Base-by-base conservation (phyloP, 2,113 vertebrate species). In the Clarias batrachus region DNA sequence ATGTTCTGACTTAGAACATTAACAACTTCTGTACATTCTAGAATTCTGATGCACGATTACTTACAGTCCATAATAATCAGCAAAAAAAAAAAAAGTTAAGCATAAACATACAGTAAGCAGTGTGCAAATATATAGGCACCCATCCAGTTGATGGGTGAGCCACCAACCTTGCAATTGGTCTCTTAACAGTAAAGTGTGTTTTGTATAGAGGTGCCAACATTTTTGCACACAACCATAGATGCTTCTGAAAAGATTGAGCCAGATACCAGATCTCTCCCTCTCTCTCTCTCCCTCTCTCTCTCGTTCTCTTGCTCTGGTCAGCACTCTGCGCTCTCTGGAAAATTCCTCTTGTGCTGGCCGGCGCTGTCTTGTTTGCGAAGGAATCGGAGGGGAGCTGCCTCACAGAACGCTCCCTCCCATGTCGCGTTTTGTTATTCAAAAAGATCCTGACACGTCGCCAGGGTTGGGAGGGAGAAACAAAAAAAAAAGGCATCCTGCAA, bases 371-470 rank as follows among this genome's bases (percentile, higher is more conserved):
- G 88, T 88, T 90, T 89, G 86, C 79, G 76, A 68, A 86, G 66
- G 68, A 89, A 86, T 79, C n/a, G 62, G 57, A 77, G 68, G 54
- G 76, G 82, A 78, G 85, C 76, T 82, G 82, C 83, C 63, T 76
- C 41, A 33, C 71, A 81, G 83, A 88, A 63, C 33, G 37, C 85
- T 89, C 86, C 77, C 86, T 74, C 79, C 88, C 23, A 23, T 78
- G 68, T 82, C 33, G 19, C 70, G 87, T 88, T 81, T 89, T 89
- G 87, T 89, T 91, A 89, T 91, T 87, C 63, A 82, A 74, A 85
- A 78, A 85, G 81, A 83, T 81, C 82, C 66, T 77, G 85, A 88
- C 76, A 83, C 37, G 21, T 57, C 52, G 81, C 86, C 80, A 74
- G 48, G 76, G 41, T n/a, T 33, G 84, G 62, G 84, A 56, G 48